Evolutionary conservation across 2,888 invertebrate genomes (phyloP), one percentile per base, ranked within the genome.

Genomic region (Aleiodes testaceus): DNA sequence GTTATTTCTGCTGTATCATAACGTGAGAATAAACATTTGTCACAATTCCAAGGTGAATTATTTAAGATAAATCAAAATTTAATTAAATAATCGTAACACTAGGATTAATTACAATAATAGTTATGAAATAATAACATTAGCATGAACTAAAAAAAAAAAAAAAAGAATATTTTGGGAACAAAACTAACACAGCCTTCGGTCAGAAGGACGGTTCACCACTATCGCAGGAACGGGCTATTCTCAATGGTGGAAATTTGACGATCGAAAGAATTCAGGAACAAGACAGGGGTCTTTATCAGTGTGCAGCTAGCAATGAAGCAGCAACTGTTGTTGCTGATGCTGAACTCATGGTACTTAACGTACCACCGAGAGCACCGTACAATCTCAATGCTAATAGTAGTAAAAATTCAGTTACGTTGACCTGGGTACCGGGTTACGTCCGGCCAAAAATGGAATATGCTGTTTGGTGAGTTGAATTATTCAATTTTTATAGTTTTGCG

Each of bases 341-440:
- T 0, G 95, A 95, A 89, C 89, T 96, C 72, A 91, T 94, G 87
- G 93, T 96, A 59, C 93, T 95, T 89, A 96, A 95, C 85, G 92
- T 94, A 65, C 93, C 96, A 26, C 96, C 97, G n/a, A 93, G 96
- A 81, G 96, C 97, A 14, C 97, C 97, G 0, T 93, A 95, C 88
- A 94, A 95, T 88, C 90, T 98, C 52, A 91, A 93, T 20, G 96
- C 95, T 20, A 92, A 92, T 74, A 92, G 94, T 66, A 91, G 92
- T 0, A 89, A 90, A 74, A 91, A 91, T 79, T 92, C 93, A 66
- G 92, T 97, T 53, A 94, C 93, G 66, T 88, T 97, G 26, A 91
- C 92, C 49, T 97, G 97, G 97, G 90, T 92, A 76, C 95, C 96
- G 49, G 95, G 95, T 63, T 93, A 93, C 83, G 91, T 93, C 77